Evolutionary conservation across 2,113 vertebrate species (phyloP).

Genomic region (Paracyprichromis sp.): DNA sequence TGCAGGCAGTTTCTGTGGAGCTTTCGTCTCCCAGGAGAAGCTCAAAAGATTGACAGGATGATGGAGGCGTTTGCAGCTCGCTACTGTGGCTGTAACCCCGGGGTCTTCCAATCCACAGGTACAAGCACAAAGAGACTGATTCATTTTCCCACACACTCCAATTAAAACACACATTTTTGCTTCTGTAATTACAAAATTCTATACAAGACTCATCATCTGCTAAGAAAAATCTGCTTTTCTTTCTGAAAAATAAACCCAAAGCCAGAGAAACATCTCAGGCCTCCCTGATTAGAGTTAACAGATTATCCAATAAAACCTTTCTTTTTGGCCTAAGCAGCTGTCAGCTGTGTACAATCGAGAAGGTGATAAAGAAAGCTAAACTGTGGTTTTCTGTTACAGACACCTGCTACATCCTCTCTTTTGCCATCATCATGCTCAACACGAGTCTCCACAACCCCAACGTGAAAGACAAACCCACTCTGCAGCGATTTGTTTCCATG

Average conservation of each 20-base stretch:
- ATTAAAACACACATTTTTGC: neutral
- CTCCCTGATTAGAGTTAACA: neutral
- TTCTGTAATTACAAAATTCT: neutral
- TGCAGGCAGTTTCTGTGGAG: conserved; percentile 92
- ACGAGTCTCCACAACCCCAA: conserved; percentile 94
- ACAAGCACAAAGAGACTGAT: neutral
- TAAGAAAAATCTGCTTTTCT: neutral
- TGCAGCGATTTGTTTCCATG: conserved; percentile 87
- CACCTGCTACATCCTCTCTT: conserved; percentile 93
- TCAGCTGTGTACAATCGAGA: neutral
- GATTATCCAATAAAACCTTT: neutral
- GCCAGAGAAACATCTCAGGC: neutral
- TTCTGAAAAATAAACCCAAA: neutral
- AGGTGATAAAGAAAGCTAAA: neutral
- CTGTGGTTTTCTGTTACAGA: conserved; percentile 67
- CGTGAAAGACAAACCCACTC: conserved; percentile 83
- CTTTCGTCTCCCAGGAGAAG: conserved; percentile 91
- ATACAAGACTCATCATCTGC: neutral
- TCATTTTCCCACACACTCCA: neutral
- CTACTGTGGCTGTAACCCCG: conserved; percentile 86
- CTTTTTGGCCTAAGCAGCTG: neutral
- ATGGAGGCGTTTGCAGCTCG: conserved; percentile 91
- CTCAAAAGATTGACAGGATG: conserved; percentile 97
- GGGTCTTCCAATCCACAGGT: conserved; percentile 92
- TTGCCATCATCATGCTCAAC: conserved; percentile 95